Evolutionary conservation across 2,888 invertebrate genomes (phyloP).

Genomic region (Imbricaverruca yamaguchii): DNA sequence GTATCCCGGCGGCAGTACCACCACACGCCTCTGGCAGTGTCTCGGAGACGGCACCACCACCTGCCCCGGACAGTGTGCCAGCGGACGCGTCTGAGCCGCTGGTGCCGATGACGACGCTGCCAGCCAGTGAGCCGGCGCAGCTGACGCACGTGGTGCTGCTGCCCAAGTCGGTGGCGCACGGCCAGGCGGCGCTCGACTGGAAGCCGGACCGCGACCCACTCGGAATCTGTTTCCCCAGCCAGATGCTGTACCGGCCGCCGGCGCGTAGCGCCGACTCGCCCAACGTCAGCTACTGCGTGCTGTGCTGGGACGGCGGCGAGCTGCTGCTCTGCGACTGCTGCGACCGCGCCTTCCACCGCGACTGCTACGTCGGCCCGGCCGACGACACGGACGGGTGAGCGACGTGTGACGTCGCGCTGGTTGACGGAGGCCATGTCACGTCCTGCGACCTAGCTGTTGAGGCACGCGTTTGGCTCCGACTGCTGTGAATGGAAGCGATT

Average conservation of each 20-base stretch:
- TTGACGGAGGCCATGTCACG: too few species aligned
- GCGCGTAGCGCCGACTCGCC: not conserved
- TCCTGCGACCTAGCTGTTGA: too few species aligned
- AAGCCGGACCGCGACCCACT: not conserved
- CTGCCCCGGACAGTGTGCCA: not conserved
- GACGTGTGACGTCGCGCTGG: too few species aligned
- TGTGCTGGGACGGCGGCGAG: slow-evolving; percentile 22
- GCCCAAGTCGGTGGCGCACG: not conserved
- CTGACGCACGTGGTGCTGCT: slow-evolving; percentile 1
- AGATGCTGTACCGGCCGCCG: slow-evolving; percentile 4
- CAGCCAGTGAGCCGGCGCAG: not conserved
- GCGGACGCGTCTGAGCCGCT: not conserved
- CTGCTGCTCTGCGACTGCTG: slow-evolving; percentile 17
- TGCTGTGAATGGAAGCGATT: too few species aligned
- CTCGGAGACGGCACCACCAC: not conserved
- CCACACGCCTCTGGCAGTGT: not conserved
- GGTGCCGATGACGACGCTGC: not conserved
- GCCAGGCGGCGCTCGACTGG: slow-evolving; percentile 3
- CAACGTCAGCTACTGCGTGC: slow-evolving; percentile 13
- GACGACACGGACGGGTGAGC: slow-evolving; percentile 1
- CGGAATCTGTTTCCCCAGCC: not conserved
- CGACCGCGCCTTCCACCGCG: not conserved
- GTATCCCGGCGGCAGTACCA: too few species aligned
- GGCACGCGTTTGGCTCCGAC: too few species aligned
- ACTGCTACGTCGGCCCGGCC: not conserved